A percentile compares a stretch with the other conserved stretches of the same genome.
These are phyloP conservation scores for Drosophila emarginata DNA, from an alignment of 2,888 invertebrate species.

Conservation along the genomic window DNA sequence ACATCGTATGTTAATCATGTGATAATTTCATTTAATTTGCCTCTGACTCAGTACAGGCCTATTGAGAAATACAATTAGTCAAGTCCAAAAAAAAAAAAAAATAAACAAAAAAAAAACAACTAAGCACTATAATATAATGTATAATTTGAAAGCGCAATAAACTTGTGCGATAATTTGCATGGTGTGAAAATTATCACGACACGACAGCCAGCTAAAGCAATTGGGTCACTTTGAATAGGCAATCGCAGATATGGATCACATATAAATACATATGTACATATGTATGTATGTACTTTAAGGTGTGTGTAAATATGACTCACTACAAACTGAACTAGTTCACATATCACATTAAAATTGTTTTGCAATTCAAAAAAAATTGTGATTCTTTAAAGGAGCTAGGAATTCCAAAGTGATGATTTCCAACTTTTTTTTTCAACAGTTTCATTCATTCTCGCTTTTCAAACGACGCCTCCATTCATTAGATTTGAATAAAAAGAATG, in stretches of 20 bases:
- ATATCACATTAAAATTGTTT: not conserved
- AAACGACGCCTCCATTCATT: conserved; percentile 34
- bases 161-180: conserved; percentile 58
- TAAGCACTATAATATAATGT: conserved; percentile 11
- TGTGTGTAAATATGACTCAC: conserved; percentile 17
- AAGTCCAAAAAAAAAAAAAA: conserved; percentile 40
- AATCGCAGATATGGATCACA: conserved; percentile 14
- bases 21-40: conserved; percentile 53
- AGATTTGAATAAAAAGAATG: not conserved
- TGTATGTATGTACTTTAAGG: not conserved
- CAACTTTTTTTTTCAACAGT: conserved; percentile 40
- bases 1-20: conserved; percentile 72
- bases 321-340: not conserved
- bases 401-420: not conserved
- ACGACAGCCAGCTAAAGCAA: conserved; percentile 55
- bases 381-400: not conserved
- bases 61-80: conserved; percentile 62
- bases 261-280: not conserved
- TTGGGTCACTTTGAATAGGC: conserved; percentile 49
- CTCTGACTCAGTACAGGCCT: conserved; percentile 53
- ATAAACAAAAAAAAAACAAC: conserved; percentile 20
- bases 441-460: conserved; percentile 66
- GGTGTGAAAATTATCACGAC: conserved; percentile 69
- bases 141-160: conserved; percentile 59
- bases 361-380: not conserved